Percentiles rank a stretch among this genome's conserved stretches.
phyloP scores from a whole-genome alignment of 2,797 vertebrate genomes.

The Sebastes taczanowskii region DNA sequence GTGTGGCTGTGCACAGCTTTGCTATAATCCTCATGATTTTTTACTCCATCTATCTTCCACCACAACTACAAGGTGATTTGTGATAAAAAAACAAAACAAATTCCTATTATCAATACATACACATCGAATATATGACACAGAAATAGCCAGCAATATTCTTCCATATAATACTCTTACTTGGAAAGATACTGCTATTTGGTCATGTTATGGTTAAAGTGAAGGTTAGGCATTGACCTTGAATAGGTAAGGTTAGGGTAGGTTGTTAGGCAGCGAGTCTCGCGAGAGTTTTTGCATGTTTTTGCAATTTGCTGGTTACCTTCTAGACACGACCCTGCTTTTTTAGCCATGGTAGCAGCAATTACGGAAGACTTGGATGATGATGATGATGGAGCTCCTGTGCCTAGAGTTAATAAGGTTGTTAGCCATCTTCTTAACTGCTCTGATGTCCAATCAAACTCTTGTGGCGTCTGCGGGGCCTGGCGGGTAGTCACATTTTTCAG shows the following conservation, averaged over 20 bases:
- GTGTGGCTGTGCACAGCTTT: slow-evolving; percentile 31
- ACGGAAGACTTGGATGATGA: too few relatives aligned
- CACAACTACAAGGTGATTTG: slow-evolving; percentile 3
- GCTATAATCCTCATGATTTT: slow-evolving; percentile 52
- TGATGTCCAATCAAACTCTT: too few relatives aligned
- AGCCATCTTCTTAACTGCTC: too few relatives aligned
- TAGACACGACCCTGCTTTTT: not conserved
- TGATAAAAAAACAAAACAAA: not conserved
- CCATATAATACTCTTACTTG: not conserved
- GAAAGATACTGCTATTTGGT: not conserved
- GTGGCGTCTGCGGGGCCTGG: too few relatives aligned
- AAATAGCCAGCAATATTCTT: not conserved
- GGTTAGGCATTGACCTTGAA: too few relatives aligned
- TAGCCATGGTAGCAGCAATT: not conserved
- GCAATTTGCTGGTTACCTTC: too few relatives aligned
- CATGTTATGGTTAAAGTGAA: too few relatives aligned
- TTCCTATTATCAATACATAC: slow-evolving; percentile 1
- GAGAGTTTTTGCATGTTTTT: too few relatives aligned
- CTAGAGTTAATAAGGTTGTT: too few relatives aligned
- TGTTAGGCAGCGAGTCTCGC: rapidly evolving
- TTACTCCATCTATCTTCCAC: slow-evolving; percentile 14
- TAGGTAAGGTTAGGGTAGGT: too few relatives aligned
- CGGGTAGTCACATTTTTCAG: too few relatives aligned
- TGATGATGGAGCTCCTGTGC: too few relatives aligned
- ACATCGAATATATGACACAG: not conserved